phyloP scores from a whole-genome alignment of 2,888 invertebrate species.

The Coelogynopora nodosa region DNA sequence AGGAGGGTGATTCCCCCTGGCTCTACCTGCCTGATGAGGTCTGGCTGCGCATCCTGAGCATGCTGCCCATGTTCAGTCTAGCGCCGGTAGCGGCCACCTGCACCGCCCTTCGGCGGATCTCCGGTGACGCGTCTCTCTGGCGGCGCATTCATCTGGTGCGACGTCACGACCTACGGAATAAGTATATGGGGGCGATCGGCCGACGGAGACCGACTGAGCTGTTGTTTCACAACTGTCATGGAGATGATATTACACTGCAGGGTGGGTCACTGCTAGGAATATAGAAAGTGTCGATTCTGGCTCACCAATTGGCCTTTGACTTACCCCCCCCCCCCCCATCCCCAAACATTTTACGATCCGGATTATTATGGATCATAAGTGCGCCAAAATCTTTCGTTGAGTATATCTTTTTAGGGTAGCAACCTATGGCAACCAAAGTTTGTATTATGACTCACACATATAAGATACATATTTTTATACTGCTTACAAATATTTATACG shows the following conservation, averaged over 20 bases:
- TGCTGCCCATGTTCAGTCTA: neutral
- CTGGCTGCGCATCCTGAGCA: neutral
- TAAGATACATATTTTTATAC: too few relatives aligned
- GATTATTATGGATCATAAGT: too few relatives aligned
- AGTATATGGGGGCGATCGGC: neutral
- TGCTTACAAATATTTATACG: too few relatives aligned
- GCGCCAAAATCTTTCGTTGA: too few relatives aligned
- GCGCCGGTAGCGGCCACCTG: neutral
- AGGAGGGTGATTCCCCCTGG: constrained; percentile 10
- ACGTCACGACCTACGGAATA: constrained; percentile 6
- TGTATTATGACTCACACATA: too few relatives aligned
- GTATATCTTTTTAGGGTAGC: too few relatives aligned
- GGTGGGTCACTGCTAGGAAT: too few relatives aligned
- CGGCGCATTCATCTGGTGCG: neutral
- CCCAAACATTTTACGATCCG: neutral
- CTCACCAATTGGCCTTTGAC: too few relatives aligned
- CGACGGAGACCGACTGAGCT: neutral
- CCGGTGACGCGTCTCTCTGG: constrained; percentile 25
- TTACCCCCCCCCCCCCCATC: too few relatives aligned
- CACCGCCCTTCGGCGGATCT: neutral
- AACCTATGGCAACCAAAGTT: too few relatives aligned
- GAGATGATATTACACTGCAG: neutral
- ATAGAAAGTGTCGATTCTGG: too few relatives aligned
- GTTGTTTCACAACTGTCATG: neutral
- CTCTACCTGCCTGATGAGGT: constrained; percentile 32